phyloP scores from a whole-genome alignment of 2,797 vertebrate genomes.

The Catharus ustulatus region DNA sequence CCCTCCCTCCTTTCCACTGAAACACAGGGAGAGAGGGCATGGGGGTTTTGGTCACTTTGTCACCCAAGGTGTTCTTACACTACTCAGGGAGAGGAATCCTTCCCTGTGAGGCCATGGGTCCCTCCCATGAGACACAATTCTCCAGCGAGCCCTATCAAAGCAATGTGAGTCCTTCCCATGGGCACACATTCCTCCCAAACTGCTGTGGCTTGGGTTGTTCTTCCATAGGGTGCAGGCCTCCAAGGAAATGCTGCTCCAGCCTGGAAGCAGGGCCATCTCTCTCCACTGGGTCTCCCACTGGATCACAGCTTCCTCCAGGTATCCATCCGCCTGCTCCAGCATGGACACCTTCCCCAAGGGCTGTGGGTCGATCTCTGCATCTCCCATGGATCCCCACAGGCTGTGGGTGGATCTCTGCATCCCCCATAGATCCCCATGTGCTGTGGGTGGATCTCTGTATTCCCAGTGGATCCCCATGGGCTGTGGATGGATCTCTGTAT shows the following conservation, averaged over 20 bases:
- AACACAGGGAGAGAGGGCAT: background rate
- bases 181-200: background rate
- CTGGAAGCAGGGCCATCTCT: no score
- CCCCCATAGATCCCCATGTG: no score
- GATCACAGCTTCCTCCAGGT: background rate
- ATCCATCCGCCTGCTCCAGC: no score
- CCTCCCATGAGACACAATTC: background rate
- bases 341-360: background rate
- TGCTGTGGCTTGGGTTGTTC: background rate
- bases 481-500: background rate
- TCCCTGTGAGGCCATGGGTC: background rate
- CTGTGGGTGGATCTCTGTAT: background rate
- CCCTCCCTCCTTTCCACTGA: background rate
- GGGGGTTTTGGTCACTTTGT: background rate
- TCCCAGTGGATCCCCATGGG: background rate
- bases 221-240: no score
- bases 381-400: no score
- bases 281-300: background rate
- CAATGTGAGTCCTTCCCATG: accelerated
- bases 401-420: background rate
- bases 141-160: accelerated
- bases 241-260: background rate
- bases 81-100: background rate
- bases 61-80: background rate
- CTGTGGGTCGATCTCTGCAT: background rate